These are phyloP conservation scores for Luscinia megarhynchos DNA, from an alignment of 2,797 vertebrate genomes.

Conservation along the genomic window DNA sequence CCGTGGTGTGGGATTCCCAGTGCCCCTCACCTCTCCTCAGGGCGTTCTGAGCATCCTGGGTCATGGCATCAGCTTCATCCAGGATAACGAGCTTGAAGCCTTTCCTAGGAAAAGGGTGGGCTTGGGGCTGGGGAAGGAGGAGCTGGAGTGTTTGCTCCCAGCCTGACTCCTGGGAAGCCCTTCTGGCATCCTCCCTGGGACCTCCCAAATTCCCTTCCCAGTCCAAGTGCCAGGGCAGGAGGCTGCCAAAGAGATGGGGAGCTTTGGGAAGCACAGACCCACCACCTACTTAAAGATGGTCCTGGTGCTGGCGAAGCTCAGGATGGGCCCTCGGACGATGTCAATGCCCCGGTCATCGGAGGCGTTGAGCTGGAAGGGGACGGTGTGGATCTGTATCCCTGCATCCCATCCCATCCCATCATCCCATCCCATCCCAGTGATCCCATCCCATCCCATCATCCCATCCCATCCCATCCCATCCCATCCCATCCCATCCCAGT, in stretches of 20 bases:
- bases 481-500: no score
- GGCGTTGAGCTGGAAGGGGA: slow-evolving; percentile 87
- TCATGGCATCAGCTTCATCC: slow-evolving; percentile 99
- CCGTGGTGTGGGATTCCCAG: rapidly evolving
- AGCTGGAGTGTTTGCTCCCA: neutral
- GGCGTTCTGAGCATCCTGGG: slow-evolving; percentile 98
- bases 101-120: slow-evolving; percentile 80
- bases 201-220: neutral
- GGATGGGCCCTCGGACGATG: slow-evolving; percentile 91
- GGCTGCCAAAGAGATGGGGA: neutral
- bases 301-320: slow-evolving; percentile 96
- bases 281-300: slow-evolving; percentile 94
- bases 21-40: slow-evolving; percentile 88
- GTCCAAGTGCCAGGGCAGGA: rapidly evolving
- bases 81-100: slow-evolving; percentile 98
- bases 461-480: no score
- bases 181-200: neutral
- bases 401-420: rapidly evolving
- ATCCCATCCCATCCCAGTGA: no score
- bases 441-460: no score
- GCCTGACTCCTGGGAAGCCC: neutral
- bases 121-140: neutral
- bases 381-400: rapidly evolving
- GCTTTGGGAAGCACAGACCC: neutral
- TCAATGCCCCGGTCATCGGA: slow-evolving; percentile 96